Percentiles rank a stretch among this genome's conserved stretches.
These are phyloP conservation scores for Eleginops maclovinus DNA, from an alignment of 2,113 vertebrate species.

Conservation along the genomic window DNA sequence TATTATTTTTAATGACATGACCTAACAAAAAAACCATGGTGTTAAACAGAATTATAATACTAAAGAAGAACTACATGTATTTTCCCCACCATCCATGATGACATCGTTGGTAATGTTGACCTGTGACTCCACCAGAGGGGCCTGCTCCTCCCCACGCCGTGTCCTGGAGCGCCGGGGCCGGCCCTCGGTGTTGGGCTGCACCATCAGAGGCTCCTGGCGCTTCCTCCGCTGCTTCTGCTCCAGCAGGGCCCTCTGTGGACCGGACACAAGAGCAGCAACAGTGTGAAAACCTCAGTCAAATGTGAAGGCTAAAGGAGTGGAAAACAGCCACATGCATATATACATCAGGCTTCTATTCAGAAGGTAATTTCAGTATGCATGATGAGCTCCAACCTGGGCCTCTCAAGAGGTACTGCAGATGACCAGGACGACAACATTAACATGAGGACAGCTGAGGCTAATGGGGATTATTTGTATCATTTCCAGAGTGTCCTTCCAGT, in stretches of 20 bases:
- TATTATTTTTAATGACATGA: too few relatives aligned
- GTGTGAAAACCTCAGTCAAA: background rate
- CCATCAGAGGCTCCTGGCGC: conserved; percentile 93
- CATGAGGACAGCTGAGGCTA: background rate
- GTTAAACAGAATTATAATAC: too few relatives aligned
- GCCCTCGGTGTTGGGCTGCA: conserved; percentile 92
- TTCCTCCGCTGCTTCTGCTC: conserved; percentile 95
- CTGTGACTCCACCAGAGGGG: conserved; percentile 87
- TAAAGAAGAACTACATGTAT: background rate
- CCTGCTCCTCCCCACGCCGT: conserved; percentile 87
- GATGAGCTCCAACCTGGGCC: conserved; percentile 20
- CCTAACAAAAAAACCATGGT: too few relatives aligned
- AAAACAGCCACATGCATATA: background rate
- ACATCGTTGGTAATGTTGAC: conserved; percentile 76
- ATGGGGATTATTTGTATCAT: background rate
- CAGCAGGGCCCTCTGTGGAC: conserved; percentile 88
- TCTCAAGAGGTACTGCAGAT: background rate
- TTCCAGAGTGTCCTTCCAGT: background rate
- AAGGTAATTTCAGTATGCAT: conserved; percentile 27
- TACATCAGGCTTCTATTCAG: background rate
- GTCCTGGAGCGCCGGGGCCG: conserved; percentile 84
- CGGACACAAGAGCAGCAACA: background rate
- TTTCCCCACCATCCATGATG: conserved; percentile 87
- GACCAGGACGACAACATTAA: background rate
- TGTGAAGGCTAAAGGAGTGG: too few relatives aligned